These are phyloP conservation scores for Drosophila orena DNA, from an alignment of 1,140 invertebrate species.

Conservation along the genomic window DNA sequence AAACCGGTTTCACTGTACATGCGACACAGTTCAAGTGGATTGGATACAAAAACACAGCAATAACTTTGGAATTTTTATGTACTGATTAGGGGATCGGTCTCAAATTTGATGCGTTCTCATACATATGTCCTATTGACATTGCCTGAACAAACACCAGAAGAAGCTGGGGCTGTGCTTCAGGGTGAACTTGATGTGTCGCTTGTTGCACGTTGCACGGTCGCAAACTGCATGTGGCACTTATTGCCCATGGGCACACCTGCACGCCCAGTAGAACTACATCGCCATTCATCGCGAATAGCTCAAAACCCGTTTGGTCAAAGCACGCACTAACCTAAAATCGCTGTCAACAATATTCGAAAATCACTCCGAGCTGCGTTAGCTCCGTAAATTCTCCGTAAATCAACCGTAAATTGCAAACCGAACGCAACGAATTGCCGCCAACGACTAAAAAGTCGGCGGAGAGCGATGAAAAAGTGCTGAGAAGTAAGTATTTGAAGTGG, in stretches of 20 bases:
- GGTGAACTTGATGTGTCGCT: conserved; percentile 23
- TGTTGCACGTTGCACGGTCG: conserved; percentile 10
- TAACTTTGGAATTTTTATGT: conserved; percentile 55
- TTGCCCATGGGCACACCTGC: conserved; percentile 32
- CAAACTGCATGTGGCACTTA: conserved; percentile 36
- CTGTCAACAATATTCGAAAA: conserved; percentile 45
- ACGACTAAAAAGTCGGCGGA: conserved; percentile 34
- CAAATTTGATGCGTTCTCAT: conserved; percentile 1
- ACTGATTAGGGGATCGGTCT: conserved; percentile 24
- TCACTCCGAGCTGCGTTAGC: conserved; percentile 26
- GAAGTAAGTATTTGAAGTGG: conserved; percentile 9
- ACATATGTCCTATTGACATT: conserved; percentile 14
- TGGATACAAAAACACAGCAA: conserved; percentile 40
- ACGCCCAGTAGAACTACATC: conserved; percentile 11
- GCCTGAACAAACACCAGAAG: conserved; percentile 15
- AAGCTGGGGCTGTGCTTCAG: not conserved
- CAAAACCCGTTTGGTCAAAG: conserved; percentile 64
- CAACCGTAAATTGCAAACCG: conserved; percentile 24
- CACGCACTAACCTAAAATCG: conserved; percentile 70
- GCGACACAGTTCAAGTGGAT: conserved; percentile 60
- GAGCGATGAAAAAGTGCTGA: conserved; percentile 4
- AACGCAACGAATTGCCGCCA: conserved; percentile 46
- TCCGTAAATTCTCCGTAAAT: conserved; percentile 6
- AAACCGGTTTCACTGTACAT: conserved; percentile 68
- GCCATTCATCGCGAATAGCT: conserved; percentile 47